phyloP scores from a whole-genome alignment of 1,140 invertebrate species.

The Solen grandis region DNA sequence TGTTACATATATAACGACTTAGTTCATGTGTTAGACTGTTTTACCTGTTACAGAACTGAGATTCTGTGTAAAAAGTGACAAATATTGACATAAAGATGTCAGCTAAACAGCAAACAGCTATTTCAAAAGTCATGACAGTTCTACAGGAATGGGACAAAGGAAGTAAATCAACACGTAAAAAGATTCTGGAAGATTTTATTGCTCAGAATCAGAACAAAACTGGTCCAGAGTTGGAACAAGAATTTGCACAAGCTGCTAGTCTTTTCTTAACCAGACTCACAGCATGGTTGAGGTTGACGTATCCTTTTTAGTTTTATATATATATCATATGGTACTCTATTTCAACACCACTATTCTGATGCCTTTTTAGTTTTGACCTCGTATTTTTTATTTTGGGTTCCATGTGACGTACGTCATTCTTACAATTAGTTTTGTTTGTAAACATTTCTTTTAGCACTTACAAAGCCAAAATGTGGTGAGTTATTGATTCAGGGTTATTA shows the following conservation, averaged over 20 bases:
- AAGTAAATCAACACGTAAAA: conserved; percentile 72
- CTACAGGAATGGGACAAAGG: conserved; percentile 81
- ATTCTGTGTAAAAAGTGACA: no score
- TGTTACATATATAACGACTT: no score
- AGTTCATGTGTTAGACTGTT: no score
- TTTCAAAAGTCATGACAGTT: conserved; percentile 77
- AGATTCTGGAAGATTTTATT: conserved; percentile 79
- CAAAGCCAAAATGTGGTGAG: no score
- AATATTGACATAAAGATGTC: conserved; percentile 67
- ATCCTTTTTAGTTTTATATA: conserved; percentile 72
- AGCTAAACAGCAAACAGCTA: conserved; percentile 79
- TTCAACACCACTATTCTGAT: no score
- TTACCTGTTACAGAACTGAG: no score
- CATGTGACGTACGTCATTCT: background rate
- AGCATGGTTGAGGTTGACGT: conserved; percentile 80
- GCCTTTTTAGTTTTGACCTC: no score
- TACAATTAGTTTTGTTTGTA: no score
- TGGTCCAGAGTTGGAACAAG: conserved; percentile 79
- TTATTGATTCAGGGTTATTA: no score
- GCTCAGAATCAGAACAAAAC: conserved; percentile 80
- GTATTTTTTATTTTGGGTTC: no score
- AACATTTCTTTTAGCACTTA: no score
- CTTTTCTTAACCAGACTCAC: conserved; percentile 80
- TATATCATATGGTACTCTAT: no score
- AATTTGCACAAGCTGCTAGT: conserved; percentile 81